Conservation (phyloP, 2,797 vertebrate species). For the Ficedula albicollis region DNA sequence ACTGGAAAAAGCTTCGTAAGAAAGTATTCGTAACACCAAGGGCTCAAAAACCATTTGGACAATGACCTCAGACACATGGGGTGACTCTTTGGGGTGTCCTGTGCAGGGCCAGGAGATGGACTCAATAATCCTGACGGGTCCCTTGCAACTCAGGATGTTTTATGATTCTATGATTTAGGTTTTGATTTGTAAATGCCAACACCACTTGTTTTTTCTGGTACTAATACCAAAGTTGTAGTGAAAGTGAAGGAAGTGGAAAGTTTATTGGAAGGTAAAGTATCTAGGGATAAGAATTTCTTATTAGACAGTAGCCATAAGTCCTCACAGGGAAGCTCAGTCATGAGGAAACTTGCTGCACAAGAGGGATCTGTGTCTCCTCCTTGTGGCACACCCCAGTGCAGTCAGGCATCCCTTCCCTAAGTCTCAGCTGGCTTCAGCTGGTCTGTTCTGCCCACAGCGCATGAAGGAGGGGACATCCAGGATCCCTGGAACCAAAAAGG, state of each 20-base stretch:
- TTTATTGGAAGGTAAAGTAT: not conserved
- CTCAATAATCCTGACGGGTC: not conserved
- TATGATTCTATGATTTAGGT: not conserved
- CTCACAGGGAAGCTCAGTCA: accelerated
- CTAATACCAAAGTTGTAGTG: not conserved
- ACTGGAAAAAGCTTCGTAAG: not conserved
- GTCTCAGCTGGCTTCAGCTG: not conserved
- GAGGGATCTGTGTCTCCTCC: not conserved
- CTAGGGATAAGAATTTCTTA: not conserved
- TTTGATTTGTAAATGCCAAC: not conserved
- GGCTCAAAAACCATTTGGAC: not conserved
- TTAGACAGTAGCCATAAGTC: not conserved
- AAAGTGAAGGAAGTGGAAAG: not conserved
- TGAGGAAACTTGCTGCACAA: not conserved
- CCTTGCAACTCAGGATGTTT: not conserved
- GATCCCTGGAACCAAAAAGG: accelerated
- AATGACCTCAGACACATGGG: not conserved
- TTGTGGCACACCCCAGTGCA: not conserved
- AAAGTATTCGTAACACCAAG: too few species aligned
- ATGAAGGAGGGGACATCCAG: not conserved
- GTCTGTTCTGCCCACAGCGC: not conserved
- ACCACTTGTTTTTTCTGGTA: not conserved
- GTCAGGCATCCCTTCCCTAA: not conserved
- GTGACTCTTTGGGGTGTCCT: not conserved
- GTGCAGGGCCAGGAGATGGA: not conserved